These are phyloP conservation scores for Tragelaphus scriptus DNA, from an alignment of 2,113 vertebrate species.

Conservation along the genomic window DNA sequence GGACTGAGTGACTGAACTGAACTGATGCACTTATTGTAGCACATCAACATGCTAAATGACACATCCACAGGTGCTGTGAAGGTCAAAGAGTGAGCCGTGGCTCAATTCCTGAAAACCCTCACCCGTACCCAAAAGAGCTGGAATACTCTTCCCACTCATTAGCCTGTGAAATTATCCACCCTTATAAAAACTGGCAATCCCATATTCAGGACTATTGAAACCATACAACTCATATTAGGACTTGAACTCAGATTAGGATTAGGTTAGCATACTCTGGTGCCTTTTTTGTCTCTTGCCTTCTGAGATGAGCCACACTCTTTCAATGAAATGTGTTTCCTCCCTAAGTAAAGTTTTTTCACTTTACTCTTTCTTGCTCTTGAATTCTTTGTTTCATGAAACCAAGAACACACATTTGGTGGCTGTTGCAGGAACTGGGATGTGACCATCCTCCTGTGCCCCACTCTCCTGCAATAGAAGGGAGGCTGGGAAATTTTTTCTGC, in stretches of 20 bases:
- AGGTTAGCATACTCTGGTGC: neutral
- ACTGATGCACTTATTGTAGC: neutral
- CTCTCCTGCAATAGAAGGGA: neutral
- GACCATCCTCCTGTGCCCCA: neutral
- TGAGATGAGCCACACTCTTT: neutral
- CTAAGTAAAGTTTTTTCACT: neutral
- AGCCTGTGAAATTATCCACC: neutral
- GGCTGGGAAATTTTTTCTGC: neutral
- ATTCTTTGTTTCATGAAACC: neutral
- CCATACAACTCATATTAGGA: neutral
- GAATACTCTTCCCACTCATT: neutral
- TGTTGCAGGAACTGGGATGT: neutral
- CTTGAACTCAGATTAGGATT: neutral
- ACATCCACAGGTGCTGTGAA: neutral
- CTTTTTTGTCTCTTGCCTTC: neutral
- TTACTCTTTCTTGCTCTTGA: neutral
- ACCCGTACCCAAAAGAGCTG: neutral
- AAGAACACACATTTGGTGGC: neutral
- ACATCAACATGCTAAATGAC: neutral
- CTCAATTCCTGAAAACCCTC: neutral
- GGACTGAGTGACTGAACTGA: too few relatives aligned
- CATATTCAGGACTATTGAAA: neutral
- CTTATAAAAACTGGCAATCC: neutral
- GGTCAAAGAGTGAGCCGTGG: neutral
- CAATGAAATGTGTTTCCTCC: neutral